Conservation (phyloP, 2,797 vertebrate genomes). For the Otus scops region DNA sequence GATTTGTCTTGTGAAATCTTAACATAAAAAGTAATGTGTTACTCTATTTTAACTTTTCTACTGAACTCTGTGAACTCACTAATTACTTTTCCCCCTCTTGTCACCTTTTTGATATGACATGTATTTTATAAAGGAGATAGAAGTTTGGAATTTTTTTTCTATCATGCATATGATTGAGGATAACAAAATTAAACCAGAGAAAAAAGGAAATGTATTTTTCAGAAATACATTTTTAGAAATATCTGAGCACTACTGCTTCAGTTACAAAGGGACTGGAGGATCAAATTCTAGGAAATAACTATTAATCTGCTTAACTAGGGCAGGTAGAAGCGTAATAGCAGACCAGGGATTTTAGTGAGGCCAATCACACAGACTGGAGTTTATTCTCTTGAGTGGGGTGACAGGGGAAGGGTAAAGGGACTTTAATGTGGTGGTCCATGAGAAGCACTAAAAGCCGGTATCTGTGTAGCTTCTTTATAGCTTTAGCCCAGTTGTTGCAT, state of each 20-base stretch:
- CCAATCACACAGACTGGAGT: constrained; percentile 63
- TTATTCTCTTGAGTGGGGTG: constrained; percentile 64
- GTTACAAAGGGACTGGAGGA: constrained; percentile 73
- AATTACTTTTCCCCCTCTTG: constrained; percentile 86
- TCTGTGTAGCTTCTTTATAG: constrained; percentile 59
- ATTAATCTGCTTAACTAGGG: constrained; percentile 82
- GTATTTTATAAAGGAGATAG: constrained; percentile 83
- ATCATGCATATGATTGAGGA: constrained; percentile 78
- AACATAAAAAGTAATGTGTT: constrained; percentile 87
- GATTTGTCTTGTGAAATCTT: constrained; percentile 87
- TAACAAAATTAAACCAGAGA: constrained; percentile 81
- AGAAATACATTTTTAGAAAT: constrained; percentile 79
- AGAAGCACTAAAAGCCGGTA: constrained; percentile 59
- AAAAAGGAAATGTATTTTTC: constrained; percentile 75
- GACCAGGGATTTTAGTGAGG: constrained; percentile 70
- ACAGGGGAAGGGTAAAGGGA: constrained; percentile 61
- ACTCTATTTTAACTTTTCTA: constrained; percentile 86
- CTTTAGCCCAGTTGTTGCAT: constrained; percentile 66
- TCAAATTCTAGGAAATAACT: constrained; percentile 78
- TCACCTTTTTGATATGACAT: constrained; percentile 86
- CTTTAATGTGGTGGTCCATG: constrained; percentile 69
- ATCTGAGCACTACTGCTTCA: constrained; percentile 74
- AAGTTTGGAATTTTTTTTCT: constrained; percentile 79
- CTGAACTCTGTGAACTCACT: constrained; percentile 85
- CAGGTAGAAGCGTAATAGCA: constrained; percentile 78